Evolutionary conservation across 2,113 vertebrate genomes (phyloP).

Genomic region (Triplophysa siluroides): DNA sequence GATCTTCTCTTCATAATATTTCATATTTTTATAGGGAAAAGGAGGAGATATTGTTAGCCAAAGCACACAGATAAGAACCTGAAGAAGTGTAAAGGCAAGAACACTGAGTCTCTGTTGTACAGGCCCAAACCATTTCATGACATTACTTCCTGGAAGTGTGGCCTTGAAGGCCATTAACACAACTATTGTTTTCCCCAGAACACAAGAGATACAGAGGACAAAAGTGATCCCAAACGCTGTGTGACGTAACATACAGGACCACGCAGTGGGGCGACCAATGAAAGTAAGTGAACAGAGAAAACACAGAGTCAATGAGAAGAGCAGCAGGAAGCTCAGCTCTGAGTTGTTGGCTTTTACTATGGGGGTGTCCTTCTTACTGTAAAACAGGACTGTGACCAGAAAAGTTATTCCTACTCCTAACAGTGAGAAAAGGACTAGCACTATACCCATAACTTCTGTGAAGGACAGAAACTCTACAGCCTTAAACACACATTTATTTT

Average conservation of each 20-base stretch:
- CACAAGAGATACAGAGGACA: constrained; percentile 1
- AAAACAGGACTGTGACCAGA: not conserved
- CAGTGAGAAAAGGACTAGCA: not conserved
- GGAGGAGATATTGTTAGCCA: not conserved
- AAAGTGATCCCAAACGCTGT: not conserved
- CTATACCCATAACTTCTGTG: not conserved
- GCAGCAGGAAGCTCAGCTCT: not conserved
- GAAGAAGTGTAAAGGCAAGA: not conserved
- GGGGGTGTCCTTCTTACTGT: not conserved
- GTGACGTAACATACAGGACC: constrained; percentile 1
- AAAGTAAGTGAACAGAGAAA: constrained; percentile 3
- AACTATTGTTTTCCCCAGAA: not conserved
- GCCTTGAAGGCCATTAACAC: not conserved
- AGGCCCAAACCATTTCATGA: not conserved
- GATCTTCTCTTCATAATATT: not conserved
- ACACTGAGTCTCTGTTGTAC: not conserved
- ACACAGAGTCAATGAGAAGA: not conserved
- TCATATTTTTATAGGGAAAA: not conserved
- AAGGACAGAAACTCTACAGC: not conserved
- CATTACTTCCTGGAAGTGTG: not conserved
- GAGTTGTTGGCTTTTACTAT: constrained; percentile 1
- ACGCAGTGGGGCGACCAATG: not conserved
- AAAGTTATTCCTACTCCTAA: not conserved
- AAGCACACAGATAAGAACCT: constrained; percentile 1
- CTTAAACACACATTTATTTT: not conserved